A percentile compares a stretch with the other conserved stretches of the same genome.
Evolutionary conservation across 2,888 invertebrate genomes (phyloP).

Genomic region (Tupiocoris notatus): DNA sequence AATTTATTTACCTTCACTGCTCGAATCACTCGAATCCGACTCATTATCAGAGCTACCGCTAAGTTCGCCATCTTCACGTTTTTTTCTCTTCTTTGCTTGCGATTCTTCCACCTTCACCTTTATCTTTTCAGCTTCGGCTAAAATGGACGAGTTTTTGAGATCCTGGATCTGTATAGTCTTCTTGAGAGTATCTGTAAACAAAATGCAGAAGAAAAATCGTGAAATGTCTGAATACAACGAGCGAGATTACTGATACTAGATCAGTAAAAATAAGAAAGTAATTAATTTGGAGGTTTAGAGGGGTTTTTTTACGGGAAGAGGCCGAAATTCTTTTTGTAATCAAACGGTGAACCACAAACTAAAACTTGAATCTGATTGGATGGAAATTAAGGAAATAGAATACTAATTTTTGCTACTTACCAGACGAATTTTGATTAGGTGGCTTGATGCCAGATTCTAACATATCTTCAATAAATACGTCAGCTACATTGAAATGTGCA

Average conservation of each 20-base stretch:
- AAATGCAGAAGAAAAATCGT: conserved; percentile 3
- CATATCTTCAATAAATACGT: conserved; percentile 31
- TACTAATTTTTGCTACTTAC: too few species aligned
- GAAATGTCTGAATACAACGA: neutral
- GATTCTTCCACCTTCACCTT: conserved; percentile 4
- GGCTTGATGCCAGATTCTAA: conserved; percentile 9
- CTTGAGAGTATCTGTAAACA: conserved; percentile 51
- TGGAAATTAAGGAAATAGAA: too few species aligned
- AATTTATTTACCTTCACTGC: neutral
- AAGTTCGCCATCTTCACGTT: conserved; percentile 38
- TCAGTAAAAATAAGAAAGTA: too few species aligned
- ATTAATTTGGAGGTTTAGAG: too few species aligned
- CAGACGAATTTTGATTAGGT: too few species aligned
- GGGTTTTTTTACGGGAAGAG: too few species aligned
- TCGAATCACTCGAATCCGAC: conserved; percentile 7
- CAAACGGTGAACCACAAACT: too few species aligned
- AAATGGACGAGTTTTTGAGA: conserved; percentile 66
- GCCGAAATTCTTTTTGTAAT: too few species aligned
- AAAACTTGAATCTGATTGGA: too few species aligned
- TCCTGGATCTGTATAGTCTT: conserved; percentile 64
- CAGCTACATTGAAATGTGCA: neutral
- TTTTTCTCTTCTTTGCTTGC: conserved; percentile 7
- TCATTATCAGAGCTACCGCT: conserved; percentile 21
- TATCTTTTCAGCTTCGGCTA: conserved; percentile 62
- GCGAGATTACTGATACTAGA: too few species aligned